phyloP scores from a whole-genome alignment of 2,888 invertebrate genomes.

The Panzeria rudis region DNA sequence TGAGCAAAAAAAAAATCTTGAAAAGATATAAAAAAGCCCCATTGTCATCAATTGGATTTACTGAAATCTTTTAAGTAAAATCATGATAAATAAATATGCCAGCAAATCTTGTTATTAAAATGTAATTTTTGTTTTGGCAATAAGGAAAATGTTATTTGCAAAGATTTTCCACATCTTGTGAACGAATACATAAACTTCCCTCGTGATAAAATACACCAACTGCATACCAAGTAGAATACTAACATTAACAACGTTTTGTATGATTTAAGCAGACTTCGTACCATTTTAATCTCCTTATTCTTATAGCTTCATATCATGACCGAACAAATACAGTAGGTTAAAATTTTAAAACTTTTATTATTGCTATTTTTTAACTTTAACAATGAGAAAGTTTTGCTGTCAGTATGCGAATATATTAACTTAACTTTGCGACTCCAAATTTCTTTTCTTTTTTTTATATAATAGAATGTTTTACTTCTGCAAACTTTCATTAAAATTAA shows the following conservation, averaged over 20 bases:
- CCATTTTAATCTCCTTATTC: not conserved
- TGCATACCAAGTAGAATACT: conserved; percentile 52
- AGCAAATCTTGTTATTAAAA: conserved; percentile 72
- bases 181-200: conserved; percentile 39
- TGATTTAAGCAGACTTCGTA: not conserved
- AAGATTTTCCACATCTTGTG: conserved; percentile 19
- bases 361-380: not conserved
- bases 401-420: conserved; percentile 39
- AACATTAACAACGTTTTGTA: conserved; percentile 21
- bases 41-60: conserved; percentile 70
- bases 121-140: conserved; percentile 66
- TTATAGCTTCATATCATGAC: conserved; percentile 11
- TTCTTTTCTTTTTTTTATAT: conserved; percentile 22
- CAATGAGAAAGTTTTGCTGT: conserved; percentile 29
- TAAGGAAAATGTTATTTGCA: conserved; percentile 38
- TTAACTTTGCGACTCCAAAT: conserved; percentile 40
- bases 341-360: conserved; percentile 31
- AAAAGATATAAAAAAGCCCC: conserved; percentile 53
- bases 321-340: conserved; percentile 47
- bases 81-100: conserved; percentile 67
- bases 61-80: conserved; percentile 67
- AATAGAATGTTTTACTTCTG: conserved; percentile 37
- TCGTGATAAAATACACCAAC: conserved; percentile 27
- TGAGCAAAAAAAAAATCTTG: not conserved
- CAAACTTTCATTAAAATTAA: conserved; percentile 55